These are phyloP conservation scores for Coryphaenoides rupestris DNA, from an alignment of 2,113 vertebrate species.

Conservation along the genomic window DNA sequence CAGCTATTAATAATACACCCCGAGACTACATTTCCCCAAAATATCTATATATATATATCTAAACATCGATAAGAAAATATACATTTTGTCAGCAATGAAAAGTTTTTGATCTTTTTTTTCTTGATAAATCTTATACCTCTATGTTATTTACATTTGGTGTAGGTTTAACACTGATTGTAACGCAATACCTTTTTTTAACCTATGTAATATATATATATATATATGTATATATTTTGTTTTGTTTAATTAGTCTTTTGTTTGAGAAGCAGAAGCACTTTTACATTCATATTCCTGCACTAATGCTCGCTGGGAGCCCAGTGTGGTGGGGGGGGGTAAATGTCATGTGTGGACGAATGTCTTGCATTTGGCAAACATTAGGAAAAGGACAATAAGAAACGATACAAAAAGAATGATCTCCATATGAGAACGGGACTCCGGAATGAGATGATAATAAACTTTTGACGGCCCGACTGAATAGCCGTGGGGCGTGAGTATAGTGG, in stretches of 20 bases:
- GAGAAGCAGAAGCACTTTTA: constrained; percentile 64
- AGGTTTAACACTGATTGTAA: constrained; percentile 69
- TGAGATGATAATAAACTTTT: constrained; percentile 3
- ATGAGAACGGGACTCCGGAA: constrained; percentile 34
- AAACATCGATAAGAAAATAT: constrained; percentile 71
- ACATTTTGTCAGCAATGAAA: constrained; percentile 60
- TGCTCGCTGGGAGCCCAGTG: constrained; percentile 46
- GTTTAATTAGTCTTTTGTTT: constrained; percentile 37
- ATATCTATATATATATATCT: constrained; percentile 47
- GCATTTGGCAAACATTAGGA: constrained; percentile 15
- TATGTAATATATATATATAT: constrained; percentile 10
- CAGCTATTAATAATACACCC: constrained; percentile 50
- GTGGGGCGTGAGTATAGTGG: constrained; percentile 17
- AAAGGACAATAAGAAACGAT: constrained; percentile 19
- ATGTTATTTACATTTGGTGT: constrained; percentile 71
- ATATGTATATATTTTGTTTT: no score
- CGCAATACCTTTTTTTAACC: constrained; percentile 52
- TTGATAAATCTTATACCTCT: constrained; percentile 61
- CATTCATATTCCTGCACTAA: constrained; percentile 66
- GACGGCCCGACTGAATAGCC: no score
- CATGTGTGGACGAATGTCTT: constrained; percentile 41
- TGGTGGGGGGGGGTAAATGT: no score
- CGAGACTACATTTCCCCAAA: constrained; percentile 52
- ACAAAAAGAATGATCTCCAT: constrained; percentile 31
- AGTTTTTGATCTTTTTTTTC: constrained; percentile 43